These are phyloP conservation scores for Tenualosa ilisha DNA, from an alignment of 2,797 vertebrate genomes.

Conservation along the genomic window DNA sequence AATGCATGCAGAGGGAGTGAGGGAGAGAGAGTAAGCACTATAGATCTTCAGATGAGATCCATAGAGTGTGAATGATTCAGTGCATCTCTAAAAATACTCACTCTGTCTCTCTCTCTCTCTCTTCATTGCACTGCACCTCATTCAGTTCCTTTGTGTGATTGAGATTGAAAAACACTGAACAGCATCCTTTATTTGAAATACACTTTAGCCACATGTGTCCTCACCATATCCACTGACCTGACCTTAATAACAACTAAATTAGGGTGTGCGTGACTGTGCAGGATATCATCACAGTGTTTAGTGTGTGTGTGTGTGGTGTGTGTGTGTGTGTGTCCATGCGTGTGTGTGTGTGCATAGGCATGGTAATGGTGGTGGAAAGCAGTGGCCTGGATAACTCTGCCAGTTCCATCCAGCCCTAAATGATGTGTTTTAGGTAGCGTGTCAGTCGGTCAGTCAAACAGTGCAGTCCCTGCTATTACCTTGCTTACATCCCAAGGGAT, in stretches of 20 bases:
- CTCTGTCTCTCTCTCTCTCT: background rate
- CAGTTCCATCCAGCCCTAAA: background rate
- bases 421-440: background rate
- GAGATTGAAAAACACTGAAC: background rate
- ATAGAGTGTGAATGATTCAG: slow-evolving; percentile 6
- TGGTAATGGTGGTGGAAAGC: background rate
- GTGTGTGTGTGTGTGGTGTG: background rate
- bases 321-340: background rate
- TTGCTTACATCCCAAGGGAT: background rate
- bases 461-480: background rate
- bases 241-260: background rate
- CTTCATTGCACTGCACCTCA: background rate
- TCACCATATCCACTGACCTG: slow-evolving; percentile 33
- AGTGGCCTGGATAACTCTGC: background rate
- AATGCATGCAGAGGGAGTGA: slow-evolving; percentile 67
- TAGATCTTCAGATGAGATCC: background rate
- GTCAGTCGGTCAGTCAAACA: background rate
- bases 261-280: background rate
- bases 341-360: background rate
- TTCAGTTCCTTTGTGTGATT: background rate
- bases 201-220: background rate
- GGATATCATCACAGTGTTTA: background rate
- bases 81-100: slow-evolving; percentile 6
- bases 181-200: background rate
- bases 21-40: background rate